Conservation (phyloP, 2,888 invertebrate species). For the Anorthoa munda region DNA sequence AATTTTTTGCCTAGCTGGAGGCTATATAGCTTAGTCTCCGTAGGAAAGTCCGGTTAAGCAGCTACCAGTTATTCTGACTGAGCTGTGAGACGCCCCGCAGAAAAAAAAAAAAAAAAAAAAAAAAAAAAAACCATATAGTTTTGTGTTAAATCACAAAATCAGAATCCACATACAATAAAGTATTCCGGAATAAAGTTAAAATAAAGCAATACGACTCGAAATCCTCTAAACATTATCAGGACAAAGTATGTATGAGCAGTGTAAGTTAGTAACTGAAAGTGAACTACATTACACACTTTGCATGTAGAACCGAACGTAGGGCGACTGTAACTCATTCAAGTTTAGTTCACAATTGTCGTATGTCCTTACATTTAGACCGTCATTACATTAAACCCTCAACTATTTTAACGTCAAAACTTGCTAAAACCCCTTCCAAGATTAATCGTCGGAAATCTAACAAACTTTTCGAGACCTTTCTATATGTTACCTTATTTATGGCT, state of each 20-base stretch:
- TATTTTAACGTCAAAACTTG: slow-evolving; percentile 65
- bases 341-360: slow-evolving; percentile 40
- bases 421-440: slow-evolving; percentile 1
- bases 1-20: too few species aligned
- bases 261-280: not conserved
- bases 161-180: not conserved
- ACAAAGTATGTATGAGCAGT: slow-evolving; percentile 2
- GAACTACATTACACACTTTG: not conserved
- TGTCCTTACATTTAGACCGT: slow-evolving; percentile 59
- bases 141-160: too few species aligned
- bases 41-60: too few species aligned
- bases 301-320: not conserved
- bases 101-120: too few species aligned
- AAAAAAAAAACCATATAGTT: too few species aligned
- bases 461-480: too few species aligned
- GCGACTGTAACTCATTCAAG: slow-evolving; percentile 9
- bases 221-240: not conserved
- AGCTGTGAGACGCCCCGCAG: too few species aligned
- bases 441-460: too few species aligned
- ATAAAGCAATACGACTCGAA: not conserved
- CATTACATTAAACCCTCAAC: slow-evolving; percentile 61
- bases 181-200: not conserved
- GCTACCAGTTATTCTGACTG: too few species aligned
- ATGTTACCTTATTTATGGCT: too few species aligned
- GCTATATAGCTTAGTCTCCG: too few species aligned